Evolutionary conservation across 1,140 invertebrate species (phyloP), one percentile per base, ranked within the genome.

Genomic region (Drosophila dunni): DNA sequence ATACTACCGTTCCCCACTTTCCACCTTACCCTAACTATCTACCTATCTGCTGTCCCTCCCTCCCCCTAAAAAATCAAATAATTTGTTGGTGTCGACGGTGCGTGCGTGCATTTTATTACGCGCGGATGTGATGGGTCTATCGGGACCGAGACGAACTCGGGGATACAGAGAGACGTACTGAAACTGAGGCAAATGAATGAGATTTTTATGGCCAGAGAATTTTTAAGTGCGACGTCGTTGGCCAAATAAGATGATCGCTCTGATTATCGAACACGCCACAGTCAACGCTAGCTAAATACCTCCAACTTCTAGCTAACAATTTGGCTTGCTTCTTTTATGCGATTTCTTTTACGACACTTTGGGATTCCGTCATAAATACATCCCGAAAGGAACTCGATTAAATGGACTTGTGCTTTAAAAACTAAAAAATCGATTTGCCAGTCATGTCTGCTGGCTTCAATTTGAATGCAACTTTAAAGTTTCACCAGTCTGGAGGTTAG

Each of bases 41-140:
- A 1, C 3, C 9, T 42, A 1, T n/a, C 15, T 6, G 1, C 17
- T 34, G 36, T 17, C 10, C 50, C 11, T 15, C 1, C 46, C 17
- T 20, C 48, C 29, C 53, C 11, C 34, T 11, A 13, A 29, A 29
- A 29, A 29, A 29, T 29, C 24, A 29, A 29, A 29, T 13, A 36
- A 36, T 42, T 42, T 45, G 61, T 53, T 60, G 78, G 81, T 85
- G 81, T 85, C 69, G 78, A 75, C 68, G 42, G 66, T 81, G 81
- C 78, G 82, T 85, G 82, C 82, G 82, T 86, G 82, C 78, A 79
- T 86, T 85, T 85, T 86, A 85, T 85, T 85, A 85, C 75, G 78
- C 82, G 78, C 82, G 81, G 81, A 85, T 84, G 78, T 81, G 78
- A 80, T 75, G 79, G 40, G 81, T 75, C 73, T 75, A 75, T 73